Percentiles rank a stretch among this genome's conserved stretches.
phyloP scores from a whole-genome alignment of 1,140 invertebrate genomes.

The Drosophila paulistorum region DNA sequence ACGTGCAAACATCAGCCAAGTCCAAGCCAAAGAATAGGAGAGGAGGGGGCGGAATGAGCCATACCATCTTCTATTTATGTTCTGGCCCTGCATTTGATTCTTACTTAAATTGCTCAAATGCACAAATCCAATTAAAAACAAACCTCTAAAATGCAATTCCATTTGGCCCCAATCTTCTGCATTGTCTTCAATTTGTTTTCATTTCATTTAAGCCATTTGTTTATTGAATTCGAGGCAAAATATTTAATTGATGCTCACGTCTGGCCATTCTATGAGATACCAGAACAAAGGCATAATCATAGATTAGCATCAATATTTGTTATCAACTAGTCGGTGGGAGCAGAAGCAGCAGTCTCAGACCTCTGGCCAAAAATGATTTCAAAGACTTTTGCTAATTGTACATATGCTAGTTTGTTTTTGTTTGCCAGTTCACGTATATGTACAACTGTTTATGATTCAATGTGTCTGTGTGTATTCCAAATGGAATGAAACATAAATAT shows the following conservation, averaged over 20 bases:
- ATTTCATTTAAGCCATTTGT: constrained; percentile 66
- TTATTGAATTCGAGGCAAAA: constrained; percentile 36
- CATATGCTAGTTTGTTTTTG: constrained; percentile 52
- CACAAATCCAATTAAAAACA: constrained; percentile 62
- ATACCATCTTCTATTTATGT: constrained; percentile 13
- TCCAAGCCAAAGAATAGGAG: neutral
- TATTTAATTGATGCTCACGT: constrained; percentile 70
- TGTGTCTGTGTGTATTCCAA: constrained; percentile 1
- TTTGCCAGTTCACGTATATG: constrained; percentile 26
- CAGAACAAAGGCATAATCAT: constrained; percentile 44
- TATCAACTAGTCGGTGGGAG: constrained; percentile 38
- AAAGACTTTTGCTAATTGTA: constrained; percentile 66
- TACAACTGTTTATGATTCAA: neutral
- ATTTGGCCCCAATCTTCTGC: constrained; percentile 52
- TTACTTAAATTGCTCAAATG: constrained; percentile 34
- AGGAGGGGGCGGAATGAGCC: neutral
- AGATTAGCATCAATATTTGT: constrained; percentile 76
- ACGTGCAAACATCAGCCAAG: constrained; percentile 46
- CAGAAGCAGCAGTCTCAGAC: constrained; percentile 3
- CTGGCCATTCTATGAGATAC: constrained; percentile 50
- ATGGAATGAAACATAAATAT: constrained; percentile 77
- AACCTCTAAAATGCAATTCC: constrained; percentile 59
- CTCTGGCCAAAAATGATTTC: constrained; percentile 50
- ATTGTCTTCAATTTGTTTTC: constrained; percentile 70
- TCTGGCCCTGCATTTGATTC: constrained; percentile 11